A percentile compares a stretch with the other conserved stretches of the same genome.
phyloP scores from a whole-genome alignment of 2,888 invertebrate genomes.

The Troides aeacus region DNA sequence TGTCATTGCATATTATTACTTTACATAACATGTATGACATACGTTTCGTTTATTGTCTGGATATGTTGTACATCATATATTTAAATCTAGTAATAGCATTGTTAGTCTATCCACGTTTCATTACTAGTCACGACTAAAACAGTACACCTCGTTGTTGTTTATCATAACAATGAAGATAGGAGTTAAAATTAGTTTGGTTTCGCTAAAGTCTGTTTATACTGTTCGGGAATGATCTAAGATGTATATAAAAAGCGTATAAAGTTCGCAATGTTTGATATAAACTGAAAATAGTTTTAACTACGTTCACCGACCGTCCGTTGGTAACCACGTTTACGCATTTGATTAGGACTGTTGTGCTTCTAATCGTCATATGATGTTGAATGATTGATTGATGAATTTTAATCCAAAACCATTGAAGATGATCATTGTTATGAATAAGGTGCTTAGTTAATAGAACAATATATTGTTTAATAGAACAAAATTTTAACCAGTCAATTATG shows the following conservation, averaged over 20 bases:
- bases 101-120: neutral
- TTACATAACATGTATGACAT: neutral
- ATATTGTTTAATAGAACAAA: neutral
- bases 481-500: too few species aligned
- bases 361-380: neutral
- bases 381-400: neutral
- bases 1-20: neutral
- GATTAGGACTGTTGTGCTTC: neutral
- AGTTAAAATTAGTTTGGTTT: slow-evolving; percentile 12
- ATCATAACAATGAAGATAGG: neutral
- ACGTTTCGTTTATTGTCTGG: neutral
- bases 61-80: neutral
- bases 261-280: slow-evolving; percentile 28
- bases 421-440: neutral
- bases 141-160: neutral
- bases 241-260: slow-evolving; percentile 24
- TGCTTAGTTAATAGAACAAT: neutral
- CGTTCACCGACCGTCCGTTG: slow-evolving; percentile 21
- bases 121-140: slow-evolving; percentile 4
- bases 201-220: slow-evolving; percentile 16
- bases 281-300: slow-evolving; percentile 28
- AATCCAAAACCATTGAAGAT: too few species aligned
- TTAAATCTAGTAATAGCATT: neutral
- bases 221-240: slow-evolving; percentile 27
- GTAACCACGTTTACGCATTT: slow-evolving; percentile 13